Conservation (phyloP, 2,888 invertebrate genomes). For the Stenodera caucasica region DNA sequence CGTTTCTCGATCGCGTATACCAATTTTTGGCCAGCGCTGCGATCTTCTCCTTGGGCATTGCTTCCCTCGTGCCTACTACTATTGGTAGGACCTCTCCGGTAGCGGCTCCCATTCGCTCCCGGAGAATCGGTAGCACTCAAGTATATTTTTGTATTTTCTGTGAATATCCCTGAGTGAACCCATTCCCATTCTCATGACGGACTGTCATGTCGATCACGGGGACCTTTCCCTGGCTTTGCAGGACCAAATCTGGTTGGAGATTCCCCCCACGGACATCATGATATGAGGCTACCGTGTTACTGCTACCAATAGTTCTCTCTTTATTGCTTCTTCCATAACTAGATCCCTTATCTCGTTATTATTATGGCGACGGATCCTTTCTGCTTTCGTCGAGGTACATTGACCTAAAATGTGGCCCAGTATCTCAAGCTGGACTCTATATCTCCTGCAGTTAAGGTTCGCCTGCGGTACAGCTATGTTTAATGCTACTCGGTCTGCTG, state of each 20-base stretch:
- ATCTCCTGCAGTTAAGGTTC: slow-evolving; percentile 40
- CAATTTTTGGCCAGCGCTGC: slow-evolving; percentile 30
- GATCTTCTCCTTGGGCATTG: slow-evolving; percentile 41
- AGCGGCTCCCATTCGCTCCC: slow-evolving; percentile 16
- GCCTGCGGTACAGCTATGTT: slow-evolving; percentile 33
- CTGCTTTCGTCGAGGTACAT: slow-evolving; percentile 32
- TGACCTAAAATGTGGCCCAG: slow-evolving; percentile 43
- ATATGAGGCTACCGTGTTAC: slow-evolving; percentile 29
- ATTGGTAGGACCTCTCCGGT: slow-evolving; percentile 40
- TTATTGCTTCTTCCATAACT: slow-evolving; percentile 18
- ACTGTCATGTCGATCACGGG: slow-evolving; percentile 42
- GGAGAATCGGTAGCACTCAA: slow-evolving; percentile 31
- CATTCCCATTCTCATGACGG: slow-evolving; percentile 32
- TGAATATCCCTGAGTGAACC: slow-evolving; percentile 31
- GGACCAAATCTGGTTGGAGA: slow-evolving; percentile 43
- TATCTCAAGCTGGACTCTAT: slow-evolving; percentile 39
- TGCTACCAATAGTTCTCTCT: slow-evolving; percentile 24
- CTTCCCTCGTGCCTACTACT: slow-evolving; percentile 45
- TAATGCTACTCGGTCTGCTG: slow-evolving; percentile 35
- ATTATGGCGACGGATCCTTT: slow-evolving; percentile 35
- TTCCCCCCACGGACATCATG: slow-evolving; percentile 21
- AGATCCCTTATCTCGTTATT: slow-evolving; percentile 34
- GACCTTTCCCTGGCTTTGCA: slow-evolving; percentile 34
- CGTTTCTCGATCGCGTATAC: slow-evolving; percentile 29
- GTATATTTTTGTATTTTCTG: slow-evolving; percentile 39